These are phyloP conservation scores for Bombus waltoni DNA, from an alignment of 1,140 invertebrate genomes.

Conservation along the genomic window DNA sequence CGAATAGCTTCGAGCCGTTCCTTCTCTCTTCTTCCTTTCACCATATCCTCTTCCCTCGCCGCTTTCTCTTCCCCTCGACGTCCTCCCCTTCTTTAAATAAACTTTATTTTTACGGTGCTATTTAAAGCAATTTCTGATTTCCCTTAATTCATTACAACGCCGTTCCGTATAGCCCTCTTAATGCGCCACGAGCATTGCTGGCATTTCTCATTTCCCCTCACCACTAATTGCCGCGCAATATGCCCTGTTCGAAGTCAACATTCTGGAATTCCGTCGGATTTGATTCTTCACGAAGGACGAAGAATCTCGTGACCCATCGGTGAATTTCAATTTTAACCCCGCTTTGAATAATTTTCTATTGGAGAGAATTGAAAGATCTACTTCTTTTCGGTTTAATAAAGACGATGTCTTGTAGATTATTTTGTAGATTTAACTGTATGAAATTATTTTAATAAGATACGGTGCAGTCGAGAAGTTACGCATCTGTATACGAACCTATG, in stretches of 20 bases:
- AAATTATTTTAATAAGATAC: too few relatives aligned
- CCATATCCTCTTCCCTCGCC: conserved; percentile 3
- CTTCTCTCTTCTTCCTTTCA: conserved; percentile 43
- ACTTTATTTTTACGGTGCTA: conserved; percentile 81
- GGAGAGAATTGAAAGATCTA: not conserved
- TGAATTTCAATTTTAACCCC: not conserved
- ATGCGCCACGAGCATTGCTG: conserved; percentile 71
- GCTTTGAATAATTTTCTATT: not conserved
- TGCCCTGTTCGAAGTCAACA: conserved; percentile 55
- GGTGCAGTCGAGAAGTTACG: too few relatives aligned
- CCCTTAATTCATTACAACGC: conserved; percentile 81
- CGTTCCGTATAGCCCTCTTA: conserved; percentile 79
- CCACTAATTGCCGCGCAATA: conserved; percentile 16
- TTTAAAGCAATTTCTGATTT: conserved; percentile 83
- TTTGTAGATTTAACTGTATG: not conserved
- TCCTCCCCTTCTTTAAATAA: conserved; percentile 70
- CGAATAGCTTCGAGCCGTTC: conserved; percentile 19
- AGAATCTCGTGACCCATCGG: too few relatives aligned
- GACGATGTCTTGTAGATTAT: rapidly evolving
- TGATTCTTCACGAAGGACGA: not conserved
- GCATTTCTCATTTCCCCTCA: conserved; percentile 68
- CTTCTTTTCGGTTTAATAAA: rapidly evolving
- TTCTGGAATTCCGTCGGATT: conserved; percentile 37
- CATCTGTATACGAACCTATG: too few relatives aligned
- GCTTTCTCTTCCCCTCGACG: conserved; percentile 48